A percentile compares a stretch with the other conserved stretches of the same genome.
Evolutionary conservation across 1,140 invertebrate genomes (phyloP).

Genomic region (Dinoponera quadriceps): DNA sequence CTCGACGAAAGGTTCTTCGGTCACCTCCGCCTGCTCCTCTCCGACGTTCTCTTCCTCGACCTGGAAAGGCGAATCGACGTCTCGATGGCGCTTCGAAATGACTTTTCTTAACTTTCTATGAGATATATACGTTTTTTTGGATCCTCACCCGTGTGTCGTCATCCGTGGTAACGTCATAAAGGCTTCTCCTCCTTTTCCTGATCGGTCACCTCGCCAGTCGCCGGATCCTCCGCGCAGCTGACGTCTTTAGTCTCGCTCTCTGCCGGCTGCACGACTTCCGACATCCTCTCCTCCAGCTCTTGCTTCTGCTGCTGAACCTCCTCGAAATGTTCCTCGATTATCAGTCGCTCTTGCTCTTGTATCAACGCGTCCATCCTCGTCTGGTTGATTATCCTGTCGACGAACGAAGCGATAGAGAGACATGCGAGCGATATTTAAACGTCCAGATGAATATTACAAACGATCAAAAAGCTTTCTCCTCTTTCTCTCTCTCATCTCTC

Average conservation of each 20-base stretch:
- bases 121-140: no score
- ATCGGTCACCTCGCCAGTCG: conserved; percentile 63
- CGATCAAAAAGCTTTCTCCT: no score
- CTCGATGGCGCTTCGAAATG: no score
- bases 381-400: conserved; percentile 52
- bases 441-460: no score
- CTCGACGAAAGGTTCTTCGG: conserved; percentile 72
- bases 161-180: conserved; percentile 75
- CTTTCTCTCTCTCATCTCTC: no score
- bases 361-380: conserved; percentile 71
- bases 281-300: conserved; percentile 79
- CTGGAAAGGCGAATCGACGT: conserved; percentile 50
- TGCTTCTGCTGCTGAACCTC: conserved; percentile 73
- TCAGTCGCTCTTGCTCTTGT: conserved; percentile 73
- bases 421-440: no score
- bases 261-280: conserved; percentile 54
- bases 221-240: conserved; percentile 65
- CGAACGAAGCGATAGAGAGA: no score
- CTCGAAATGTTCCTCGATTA: conserved; percentile 75
- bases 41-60: conserved; percentile 74
- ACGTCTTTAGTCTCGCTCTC: conserved; percentile 54
- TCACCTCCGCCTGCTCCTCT: conserved; percentile 65
- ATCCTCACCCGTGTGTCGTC: conserved; percentile 79
- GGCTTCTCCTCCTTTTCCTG: conserved; percentile 80
- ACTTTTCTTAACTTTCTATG: no score